Percentiles rank a stretch among this genome's conserved stretches.
phyloP scores from a whole-genome alignment of 2,888 invertebrate genomes.

The Drosophila sordidula region DNA sequence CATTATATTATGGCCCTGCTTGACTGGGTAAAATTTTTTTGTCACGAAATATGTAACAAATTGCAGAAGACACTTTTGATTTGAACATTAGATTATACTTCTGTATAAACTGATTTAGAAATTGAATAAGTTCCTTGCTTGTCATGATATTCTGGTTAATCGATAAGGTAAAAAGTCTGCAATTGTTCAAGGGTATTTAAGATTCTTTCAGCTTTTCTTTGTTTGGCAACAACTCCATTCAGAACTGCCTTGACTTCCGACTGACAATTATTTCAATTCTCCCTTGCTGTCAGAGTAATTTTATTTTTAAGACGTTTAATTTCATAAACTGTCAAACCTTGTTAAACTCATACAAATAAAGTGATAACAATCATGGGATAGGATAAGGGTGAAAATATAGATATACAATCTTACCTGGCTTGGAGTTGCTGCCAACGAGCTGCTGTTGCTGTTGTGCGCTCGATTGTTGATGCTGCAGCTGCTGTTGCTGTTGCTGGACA shows the following conservation, averaged over 20 bases:
- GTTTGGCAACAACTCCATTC: background rate
- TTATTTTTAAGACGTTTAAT: background rate
- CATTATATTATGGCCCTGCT: conserved; percentile 6
- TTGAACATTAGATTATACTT: background rate
- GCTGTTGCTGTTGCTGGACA: conserved; percentile 71
- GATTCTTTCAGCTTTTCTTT: background rate
- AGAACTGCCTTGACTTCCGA: too few species aligned
- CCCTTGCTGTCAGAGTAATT: background rate
- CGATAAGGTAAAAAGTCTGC: too few species aligned
- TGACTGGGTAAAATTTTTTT: background rate
- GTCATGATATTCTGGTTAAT: background rate
- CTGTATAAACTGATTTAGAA: background rate
- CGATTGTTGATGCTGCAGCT: conserved; percentile 70
- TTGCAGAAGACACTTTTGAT: conserved; percentile 7
- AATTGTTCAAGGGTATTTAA: too few species aligned
- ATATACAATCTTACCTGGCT: conserved; percentile 81
- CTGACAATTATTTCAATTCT: too few species aligned
- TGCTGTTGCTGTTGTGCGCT: conserved; percentile 70
- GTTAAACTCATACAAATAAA: background rate
- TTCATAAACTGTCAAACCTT: background rate
- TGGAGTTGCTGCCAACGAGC: conserved; percentile 78
- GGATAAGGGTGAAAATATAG: background rate
- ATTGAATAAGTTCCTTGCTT: too few species aligned
- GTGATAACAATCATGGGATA: background rate
- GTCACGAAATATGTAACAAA: background rate